A percentile compares a stretch with the other conserved stretches of the same genome.
phyloP scores from a whole-genome alignment of 2,888 invertebrate genomes.

The Colostygia pectinataria region DNA sequence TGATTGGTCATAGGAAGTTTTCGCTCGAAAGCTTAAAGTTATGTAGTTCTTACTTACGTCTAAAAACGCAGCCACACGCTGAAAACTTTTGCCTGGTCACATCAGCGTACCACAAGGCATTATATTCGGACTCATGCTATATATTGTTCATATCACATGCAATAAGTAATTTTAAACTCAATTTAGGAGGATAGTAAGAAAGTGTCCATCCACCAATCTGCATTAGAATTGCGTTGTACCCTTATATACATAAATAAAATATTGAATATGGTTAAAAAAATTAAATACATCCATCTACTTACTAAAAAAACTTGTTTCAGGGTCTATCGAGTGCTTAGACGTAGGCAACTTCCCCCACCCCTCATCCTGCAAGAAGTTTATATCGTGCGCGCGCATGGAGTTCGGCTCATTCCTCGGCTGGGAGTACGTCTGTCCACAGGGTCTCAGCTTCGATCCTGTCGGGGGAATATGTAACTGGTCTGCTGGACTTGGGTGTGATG shows the following conservation, averaged over 20 bases:
- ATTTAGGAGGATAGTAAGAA: too few species aligned
- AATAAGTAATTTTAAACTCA: too few species aligned
- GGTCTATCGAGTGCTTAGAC: constrained; percentile 92
- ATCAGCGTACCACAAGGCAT: constrained; percentile 9
- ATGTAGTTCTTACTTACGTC: too few species aligned
- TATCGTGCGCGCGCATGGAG: constrained; percentile 92
- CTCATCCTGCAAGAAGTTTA: constrained; percentile 94
- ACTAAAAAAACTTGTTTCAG: constrained; percentile 49
- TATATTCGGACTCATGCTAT: background rate
- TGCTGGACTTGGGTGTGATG: constrained; percentile 90
- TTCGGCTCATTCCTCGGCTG: constrained; percentile 90
- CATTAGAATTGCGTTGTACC: too few species aligned
- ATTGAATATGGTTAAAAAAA: too few species aligned
- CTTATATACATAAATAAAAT: too few species aligned
- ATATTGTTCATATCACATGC: background rate
- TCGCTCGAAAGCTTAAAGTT: too few species aligned
- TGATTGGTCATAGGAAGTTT: too few species aligned
- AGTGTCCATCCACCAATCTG: too few species aligned
- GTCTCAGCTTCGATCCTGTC: constrained; percentile 93
- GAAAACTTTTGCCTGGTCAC: background rate
- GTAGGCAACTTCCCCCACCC: constrained; percentile 97
- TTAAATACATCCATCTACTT: too few species aligned
- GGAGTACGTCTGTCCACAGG: constrained; percentile 94
- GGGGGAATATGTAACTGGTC: constrained; percentile 97
- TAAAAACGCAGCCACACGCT: too few species aligned